Conservation (phyloP, 1,140 invertebrate genomes). For the Cyclargus thomasi region DNA sequence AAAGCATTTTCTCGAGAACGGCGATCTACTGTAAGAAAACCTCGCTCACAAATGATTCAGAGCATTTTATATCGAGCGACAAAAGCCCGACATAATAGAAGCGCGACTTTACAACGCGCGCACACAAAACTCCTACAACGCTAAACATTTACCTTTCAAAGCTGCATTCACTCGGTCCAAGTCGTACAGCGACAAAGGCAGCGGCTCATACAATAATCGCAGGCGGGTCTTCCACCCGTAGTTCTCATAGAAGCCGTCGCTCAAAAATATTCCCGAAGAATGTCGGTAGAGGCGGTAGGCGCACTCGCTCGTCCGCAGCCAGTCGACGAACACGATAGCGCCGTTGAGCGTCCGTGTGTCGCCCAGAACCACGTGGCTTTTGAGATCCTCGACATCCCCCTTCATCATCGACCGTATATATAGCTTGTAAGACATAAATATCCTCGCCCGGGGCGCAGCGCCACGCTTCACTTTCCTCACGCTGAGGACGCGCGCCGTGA, state of each 20-base stretch:
- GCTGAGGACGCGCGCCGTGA: constrained; percentile 63
- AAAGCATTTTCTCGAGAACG: constrained; percentile 6
- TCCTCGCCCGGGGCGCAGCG: constrained; percentile 45
- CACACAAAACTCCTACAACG: constrained; percentile 39
- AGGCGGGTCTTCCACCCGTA: constrained; percentile 51
- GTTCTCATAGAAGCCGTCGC: constrained; percentile 57
- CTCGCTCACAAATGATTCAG: constrained; percentile 20
- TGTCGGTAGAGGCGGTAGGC: constrained; percentile 67
- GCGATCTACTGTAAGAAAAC: background rate
- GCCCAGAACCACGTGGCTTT: constrained; percentile 53
- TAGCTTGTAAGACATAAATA: constrained; percentile 64
- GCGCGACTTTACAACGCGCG: constrained; percentile 42
- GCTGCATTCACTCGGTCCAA: constrained; percentile 70
- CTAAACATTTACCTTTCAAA: constrained; percentile 71
- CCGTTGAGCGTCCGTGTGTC: constrained; percentile 59
- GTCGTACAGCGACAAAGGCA: constrained; percentile 65
- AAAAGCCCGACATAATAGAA: constrained; percentile 18
- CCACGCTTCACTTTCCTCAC: constrained; percentile 67
- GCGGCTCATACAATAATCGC: constrained; percentile 63
- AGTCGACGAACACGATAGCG: constrained; percentile 64
- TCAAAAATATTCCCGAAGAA: constrained; percentile 69
- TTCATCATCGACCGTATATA: constrained; percentile 64
- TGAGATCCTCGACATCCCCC: constrained; percentile 57
- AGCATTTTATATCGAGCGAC: constrained; percentile 20
- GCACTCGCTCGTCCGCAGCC: constrained; percentile 62